Evolutionary conservation across 23 tunicate species (phyloP), one percentile per base, ranked within the genome.

Genomic region (Botrylloides violaceus): DNA sequence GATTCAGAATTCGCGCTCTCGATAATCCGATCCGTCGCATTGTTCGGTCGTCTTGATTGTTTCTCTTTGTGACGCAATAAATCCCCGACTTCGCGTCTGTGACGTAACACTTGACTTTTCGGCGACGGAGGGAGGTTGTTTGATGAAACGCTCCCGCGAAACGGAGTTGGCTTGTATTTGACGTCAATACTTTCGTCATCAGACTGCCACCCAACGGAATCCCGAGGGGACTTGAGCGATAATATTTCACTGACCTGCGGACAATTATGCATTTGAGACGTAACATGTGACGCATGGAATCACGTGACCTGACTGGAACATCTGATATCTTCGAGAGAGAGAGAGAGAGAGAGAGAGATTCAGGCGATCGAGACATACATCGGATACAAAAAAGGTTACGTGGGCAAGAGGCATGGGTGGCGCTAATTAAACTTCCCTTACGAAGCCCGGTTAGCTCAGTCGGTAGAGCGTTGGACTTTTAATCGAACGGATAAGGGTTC

Each of bases 81-180:
- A 20, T 68, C 74, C 9, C 74, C 74, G 1, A 68, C 74, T 43
- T 68, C 74, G 0, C 74, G 74, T 18, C 74, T 35, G 57, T 68
- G 74, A 68, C 74, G 74, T 31, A 63, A 4, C 12, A 38, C 25
- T 7, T 23, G 37, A 29, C 32, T 31, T 68, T 68, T 68, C 18
- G 74, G 74, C 12, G 74, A 68, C 6, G 70, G n/a, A n/a, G n/a
- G 21, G 24, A 64, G 38, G 32, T 30, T 64, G 29, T 26, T 31
- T 31, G 70, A 29, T 64, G 70, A 31, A 32, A 22, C 0, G 31
- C 58, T 43, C 24, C 21, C 29, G 20, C 37, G 70, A 2, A 64
- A 64, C 58, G 25, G 29, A 25, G 36, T 68, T 19, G 58, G 29
- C 37, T 68, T 35, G 26, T 24, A 39, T 9, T 23, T 43, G 30